Percentiles rank a stretch among this genome's conserved stretches.
Conservation (phyloP, 2,888 invertebrate species). For the Kuschelorhynchus macadamiae region DNA sequence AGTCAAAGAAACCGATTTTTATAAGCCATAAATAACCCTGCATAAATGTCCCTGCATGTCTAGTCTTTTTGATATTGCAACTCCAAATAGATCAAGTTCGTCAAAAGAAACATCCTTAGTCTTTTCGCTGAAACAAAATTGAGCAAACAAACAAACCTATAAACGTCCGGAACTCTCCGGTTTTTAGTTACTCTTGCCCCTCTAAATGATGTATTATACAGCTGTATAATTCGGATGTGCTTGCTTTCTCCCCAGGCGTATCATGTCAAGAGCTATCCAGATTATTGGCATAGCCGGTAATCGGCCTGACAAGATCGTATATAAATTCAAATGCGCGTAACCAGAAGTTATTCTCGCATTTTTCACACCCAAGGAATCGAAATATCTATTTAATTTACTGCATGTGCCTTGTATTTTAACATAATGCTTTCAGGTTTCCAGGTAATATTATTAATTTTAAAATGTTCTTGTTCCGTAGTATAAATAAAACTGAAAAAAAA, state of each 20-base stretch:
- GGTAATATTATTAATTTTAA: no score
- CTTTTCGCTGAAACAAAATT: no score
- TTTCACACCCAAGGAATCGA: conserved; percentile 17
- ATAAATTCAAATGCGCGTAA: conserved; percentile 65
- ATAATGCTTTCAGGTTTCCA: no score
- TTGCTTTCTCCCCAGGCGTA: conserved; percentile 55
- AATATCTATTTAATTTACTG: conserved; percentile 28
- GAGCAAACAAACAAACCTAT: no score
- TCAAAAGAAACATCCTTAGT: no score
- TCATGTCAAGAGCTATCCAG: conserved; percentile 60
- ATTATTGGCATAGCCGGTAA: conserved; percentile 65
- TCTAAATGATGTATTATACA: conserved; percentile 35
- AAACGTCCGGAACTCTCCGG: background rate
- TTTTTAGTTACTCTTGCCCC: conserved; percentile 24
- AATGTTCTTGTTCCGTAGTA: no score
- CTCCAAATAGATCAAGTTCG: no score
- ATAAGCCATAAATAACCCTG: no score
- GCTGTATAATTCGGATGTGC: conserved; percentile 40
- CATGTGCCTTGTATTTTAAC: background rate
- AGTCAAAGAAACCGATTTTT: no score
- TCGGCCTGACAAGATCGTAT: conserved; percentile 65
- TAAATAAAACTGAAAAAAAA: no score
- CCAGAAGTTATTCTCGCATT: conserved; percentile 42
- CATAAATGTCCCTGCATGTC: no score
- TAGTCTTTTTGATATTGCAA: no score